phyloP scores from a whole-genome alignment of 2,113 vertebrate genomes.

The Passer montanus region DNA sequence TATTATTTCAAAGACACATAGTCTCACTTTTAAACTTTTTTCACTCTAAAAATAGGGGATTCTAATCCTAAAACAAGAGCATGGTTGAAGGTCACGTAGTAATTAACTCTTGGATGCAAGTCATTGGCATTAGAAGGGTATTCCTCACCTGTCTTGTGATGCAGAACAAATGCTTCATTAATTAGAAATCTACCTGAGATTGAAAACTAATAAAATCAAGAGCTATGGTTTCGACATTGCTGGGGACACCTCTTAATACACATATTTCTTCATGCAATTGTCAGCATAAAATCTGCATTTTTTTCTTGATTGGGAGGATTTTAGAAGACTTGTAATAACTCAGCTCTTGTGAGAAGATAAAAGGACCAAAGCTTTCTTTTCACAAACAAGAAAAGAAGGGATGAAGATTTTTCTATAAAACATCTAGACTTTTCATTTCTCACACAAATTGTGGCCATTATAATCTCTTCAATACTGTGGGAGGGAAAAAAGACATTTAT shows the following conservation, averaged over 20 bases:
- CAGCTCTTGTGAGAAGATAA: neutral
- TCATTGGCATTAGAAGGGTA: slow-evolving; percentile 56
- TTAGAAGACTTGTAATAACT: neutral
- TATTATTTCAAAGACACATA: neutral
- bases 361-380: neutral
- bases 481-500: neutral
- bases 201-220: slow-evolving; percentile 49
- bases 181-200: slow-evolving; percentile 55
- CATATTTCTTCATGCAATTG: neutral
- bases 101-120: slow-evolving; percentile 67
- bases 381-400: neutral
- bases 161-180: slow-evolving; percentile 73
- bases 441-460: neutral
- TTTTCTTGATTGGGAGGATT: neutral
- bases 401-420: neutral
- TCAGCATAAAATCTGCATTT: neutral
- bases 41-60: neutral
- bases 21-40: neutral
- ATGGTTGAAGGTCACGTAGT: slow-evolving; percentile 33
- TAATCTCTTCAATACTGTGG: neutral
- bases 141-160: slow-evolving; percentile 66
- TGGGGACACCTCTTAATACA: neutral
- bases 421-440: neutral
- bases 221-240: slow-evolving; percentile 17
- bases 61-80: slow-evolving; percentile 26